These are phyloP conservation scores for Cranoglanis bouderius DNA, from an alignment of 2,113 vertebrate genomes.

Conservation along the genomic window DNA sequence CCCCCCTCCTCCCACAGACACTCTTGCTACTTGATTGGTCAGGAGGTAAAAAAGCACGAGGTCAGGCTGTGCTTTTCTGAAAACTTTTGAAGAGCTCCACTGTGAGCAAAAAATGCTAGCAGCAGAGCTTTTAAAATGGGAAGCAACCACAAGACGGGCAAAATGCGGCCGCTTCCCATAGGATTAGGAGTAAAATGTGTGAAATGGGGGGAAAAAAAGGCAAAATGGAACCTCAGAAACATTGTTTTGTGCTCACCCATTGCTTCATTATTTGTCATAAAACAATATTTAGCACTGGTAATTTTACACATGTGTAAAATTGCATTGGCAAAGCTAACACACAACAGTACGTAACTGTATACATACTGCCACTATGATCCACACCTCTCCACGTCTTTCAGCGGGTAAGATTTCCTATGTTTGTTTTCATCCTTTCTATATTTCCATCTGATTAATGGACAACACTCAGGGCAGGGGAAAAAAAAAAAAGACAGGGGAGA, in stretches of 20 bases:
- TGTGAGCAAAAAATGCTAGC: neutral
- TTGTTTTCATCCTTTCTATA: constrained; percentile 41
- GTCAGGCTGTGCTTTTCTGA: neutral
- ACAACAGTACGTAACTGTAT: no score
- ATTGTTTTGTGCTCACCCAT: neutral
- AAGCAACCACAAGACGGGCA: neutral
- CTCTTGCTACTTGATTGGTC: neutral
- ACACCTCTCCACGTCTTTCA: neutral
- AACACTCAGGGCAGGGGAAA: constrained; percentile 14
- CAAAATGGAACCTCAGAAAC: neutral
- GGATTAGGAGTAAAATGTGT: neutral
- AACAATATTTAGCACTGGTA: neutral
- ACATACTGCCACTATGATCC: neutral
- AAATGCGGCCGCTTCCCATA: neutral
- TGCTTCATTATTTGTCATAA: neutral
- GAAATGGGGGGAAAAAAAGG: neutral
- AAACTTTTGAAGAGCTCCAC: neutral
- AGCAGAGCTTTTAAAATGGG: neutral
- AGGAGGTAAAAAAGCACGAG: neutral
- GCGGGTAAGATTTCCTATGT: neutral
- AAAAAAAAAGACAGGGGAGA: neutral
- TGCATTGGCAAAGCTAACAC: neutral
- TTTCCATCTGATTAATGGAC: constrained; percentile 48
- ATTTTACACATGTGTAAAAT: neutral
- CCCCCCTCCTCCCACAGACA: no score